Percentiles rank a stretch among this genome's conserved stretches.
phyloP scores from a whole-genome alignment of 2,888 invertebrate genomes.

The Ennomos quercinarius region DNA sequence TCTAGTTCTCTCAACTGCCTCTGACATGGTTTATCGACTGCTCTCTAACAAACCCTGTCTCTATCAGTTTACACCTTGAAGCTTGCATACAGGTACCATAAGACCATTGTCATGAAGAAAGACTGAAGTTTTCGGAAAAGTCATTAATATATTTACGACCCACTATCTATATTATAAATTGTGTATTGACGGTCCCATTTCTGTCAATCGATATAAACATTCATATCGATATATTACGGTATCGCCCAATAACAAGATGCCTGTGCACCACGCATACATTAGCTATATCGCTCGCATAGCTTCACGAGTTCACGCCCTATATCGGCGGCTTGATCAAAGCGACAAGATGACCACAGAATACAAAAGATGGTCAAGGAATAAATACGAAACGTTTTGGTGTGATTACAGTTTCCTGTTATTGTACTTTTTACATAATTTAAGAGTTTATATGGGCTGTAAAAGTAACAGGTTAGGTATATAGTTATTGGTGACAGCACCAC shows the following conservation, averaged over 20 bases:
- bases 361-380: conserved; percentile 14
- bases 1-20: too few species aligned
- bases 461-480: too few species aligned
- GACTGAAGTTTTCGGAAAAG: too few species aligned
- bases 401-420: conserved; percentile 16
- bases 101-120: too few species aligned
- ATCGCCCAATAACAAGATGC: conserved; percentile 31
- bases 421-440: conserved; percentile 2
- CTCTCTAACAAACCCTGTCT: too few species aligned
- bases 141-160: too few species aligned
- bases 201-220: conserved; percentile 22
- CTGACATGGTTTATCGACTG: too few species aligned
- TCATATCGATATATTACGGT: conserved; percentile 28
- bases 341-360: conserved; percentile 13
- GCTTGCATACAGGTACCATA: too few species aligned
- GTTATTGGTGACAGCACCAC: too few species aligned
- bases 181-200: conserved; percentile 11
- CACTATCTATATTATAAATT: conserved; percentile 3
- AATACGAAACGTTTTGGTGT: conserved; percentile 12
- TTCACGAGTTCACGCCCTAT: conserved; percentile 26
- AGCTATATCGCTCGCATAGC: conserved; percentile 24
- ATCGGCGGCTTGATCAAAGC: conserved; percentile 34
- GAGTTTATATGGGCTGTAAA: not conserved
- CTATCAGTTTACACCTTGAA: too few species aligned
- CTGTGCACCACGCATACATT: conserved; percentile 15